These are phyloP conservation scores for Himantopus leucocephalus DNA, from an alignment of 2,113 vertebrate genomes.

Conservation along the genomic window DNA sequence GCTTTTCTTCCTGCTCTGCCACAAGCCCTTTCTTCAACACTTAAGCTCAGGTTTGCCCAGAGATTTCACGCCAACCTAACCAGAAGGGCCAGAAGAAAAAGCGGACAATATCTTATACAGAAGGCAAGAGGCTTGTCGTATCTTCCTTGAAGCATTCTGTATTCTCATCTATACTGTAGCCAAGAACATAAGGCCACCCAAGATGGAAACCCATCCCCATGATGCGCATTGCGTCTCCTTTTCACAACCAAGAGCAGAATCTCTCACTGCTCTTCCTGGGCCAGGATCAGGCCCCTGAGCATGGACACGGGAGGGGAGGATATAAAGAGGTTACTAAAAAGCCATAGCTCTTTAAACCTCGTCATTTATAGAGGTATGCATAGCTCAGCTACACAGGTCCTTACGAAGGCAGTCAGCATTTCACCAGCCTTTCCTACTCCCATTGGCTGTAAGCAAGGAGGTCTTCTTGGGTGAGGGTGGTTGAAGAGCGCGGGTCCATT, in stretches of 20 bases:
- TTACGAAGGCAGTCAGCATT: not conserved
- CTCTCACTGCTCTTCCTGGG: not conserved
- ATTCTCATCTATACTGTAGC: not conserved
- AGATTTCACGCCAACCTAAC: not conserved
- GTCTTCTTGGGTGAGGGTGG: not conserved
- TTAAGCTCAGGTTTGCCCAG: not conserved
- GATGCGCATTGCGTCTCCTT: not conserved
- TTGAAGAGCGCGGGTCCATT: not conserved
- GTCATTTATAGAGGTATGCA: not conserved
- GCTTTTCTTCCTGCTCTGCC: not conserved
- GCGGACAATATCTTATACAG: not conserved
- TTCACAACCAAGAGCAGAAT: not conserved
- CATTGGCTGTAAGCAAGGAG: fast-evolving
- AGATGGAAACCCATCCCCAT: not conserved
- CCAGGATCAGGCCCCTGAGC: not conserved
- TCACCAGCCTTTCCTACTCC: not conserved
- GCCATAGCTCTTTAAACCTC: not conserved
- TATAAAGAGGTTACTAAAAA: not conserved
- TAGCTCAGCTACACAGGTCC: not conserved
- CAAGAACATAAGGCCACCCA: not conserved
- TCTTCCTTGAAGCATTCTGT: not conserved
- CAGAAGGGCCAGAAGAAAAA: not conserved
- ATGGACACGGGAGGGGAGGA: not conserved
- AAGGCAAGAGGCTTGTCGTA: not conserved
- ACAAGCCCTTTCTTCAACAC: not conserved